These are phyloP conservation scores for Acronicta psi DNA, from an alignment of 2,888 invertebrate species.

Conservation along the genomic window DNA sequence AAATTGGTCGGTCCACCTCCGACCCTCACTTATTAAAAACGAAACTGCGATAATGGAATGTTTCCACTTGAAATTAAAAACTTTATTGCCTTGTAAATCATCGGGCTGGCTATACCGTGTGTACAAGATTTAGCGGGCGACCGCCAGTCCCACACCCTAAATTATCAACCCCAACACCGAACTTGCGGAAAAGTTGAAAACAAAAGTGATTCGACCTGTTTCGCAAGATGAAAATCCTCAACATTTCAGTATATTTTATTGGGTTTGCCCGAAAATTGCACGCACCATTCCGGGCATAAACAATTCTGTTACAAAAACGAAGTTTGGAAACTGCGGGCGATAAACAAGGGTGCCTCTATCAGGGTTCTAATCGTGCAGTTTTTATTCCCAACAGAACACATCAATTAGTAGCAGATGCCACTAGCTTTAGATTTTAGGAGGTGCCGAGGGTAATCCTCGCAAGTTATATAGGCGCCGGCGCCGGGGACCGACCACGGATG, in stretches of 20 bases:
- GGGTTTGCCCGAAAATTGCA: slow-evolving; percentile 49
- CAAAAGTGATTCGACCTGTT: slow-evolving; percentile 66
- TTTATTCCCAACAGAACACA: slow-evolving; percentile 79
- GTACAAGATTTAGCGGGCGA: slow-evolving; percentile 63
- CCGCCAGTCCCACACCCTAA: slow-evolving; percentile 63
- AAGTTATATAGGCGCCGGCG: slow-evolving; percentile 68
- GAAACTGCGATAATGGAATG: slow-evolving; percentile 74
- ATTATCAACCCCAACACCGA: slow-evolving; percentile 65
- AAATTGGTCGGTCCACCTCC: slow-evolving; percentile 70
- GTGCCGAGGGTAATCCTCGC: slow-evolving; percentile 71
- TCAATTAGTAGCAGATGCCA: slow-evolving; percentile 84
- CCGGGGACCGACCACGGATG: slow-evolving; percentile 60
- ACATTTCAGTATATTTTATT: slow-evolving; percentile 62
- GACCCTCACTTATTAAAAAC: slow-evolving; percentile 74
- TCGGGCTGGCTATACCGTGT: slow-evolving; percentile 60
- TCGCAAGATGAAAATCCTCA: slow-evolving; percentile 64
- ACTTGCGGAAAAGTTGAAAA: slow-evolving; percentile 61
- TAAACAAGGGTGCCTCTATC: slow-evolving; percentile 48
- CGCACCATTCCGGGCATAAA: slow-evolving; percentile 44
- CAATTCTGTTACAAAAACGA: slow-evolving; percentile 52
- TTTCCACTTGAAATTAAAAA: slow-evolving; percentile 76
- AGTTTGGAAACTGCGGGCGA: slow-evolving; percentile 43
- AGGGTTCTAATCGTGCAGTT: slow-evolving; percentile 74
- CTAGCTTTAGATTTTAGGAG: slow-evolving; percentile 77
- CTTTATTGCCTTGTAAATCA: slow-evolving; percentile 76